phyloP scores from a whole-genome alignment of 2,113 vertebrate genomes.

The Spermophilus dauricus region DNA sequence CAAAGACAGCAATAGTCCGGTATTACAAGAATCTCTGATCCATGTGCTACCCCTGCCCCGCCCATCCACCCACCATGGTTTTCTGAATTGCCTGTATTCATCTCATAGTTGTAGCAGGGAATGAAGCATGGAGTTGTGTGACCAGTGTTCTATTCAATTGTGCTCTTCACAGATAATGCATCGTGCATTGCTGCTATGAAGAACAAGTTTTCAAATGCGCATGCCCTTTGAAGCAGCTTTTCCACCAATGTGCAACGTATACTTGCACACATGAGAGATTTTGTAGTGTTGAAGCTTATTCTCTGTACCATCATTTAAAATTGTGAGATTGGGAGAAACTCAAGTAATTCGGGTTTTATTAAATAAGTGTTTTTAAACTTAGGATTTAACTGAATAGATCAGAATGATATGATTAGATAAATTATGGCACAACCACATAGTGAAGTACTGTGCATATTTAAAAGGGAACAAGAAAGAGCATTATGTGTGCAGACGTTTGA shows the following conservation, averaged over 20 bases:
- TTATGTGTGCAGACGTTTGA: not conserved
- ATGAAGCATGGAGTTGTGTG: not conserved
- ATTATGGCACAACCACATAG: not conserved
- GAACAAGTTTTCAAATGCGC: not conserved
- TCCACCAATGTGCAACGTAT: not conserved
- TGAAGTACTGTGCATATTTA: not conserved
- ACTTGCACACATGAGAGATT: not conserved
- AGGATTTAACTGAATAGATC: not conserved
- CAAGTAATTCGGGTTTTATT: not conserved
- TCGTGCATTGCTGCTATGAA: not conserved
- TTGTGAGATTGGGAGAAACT: not conserved
- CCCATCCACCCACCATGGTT: too few relatives aligned
- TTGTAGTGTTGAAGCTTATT: not conserved
- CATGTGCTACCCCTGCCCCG: accelerated
- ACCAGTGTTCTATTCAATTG: not conserved
- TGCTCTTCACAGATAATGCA: accelerated
- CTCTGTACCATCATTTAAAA: not conserved
- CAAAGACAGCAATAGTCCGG: not conserved
- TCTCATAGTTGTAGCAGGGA: not conserved
- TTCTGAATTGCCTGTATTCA: not conserved
- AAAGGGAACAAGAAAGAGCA: not conserved
- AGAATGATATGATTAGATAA: slow-evolving; percentile 8
- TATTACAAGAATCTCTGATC: not conserved
- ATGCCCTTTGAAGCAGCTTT: not conserved
- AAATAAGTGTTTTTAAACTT: not conserved